Base-by-base conservation (phyloP, 2,797 vertebrate genomes). In the Oreochromis grahami region DNA sequence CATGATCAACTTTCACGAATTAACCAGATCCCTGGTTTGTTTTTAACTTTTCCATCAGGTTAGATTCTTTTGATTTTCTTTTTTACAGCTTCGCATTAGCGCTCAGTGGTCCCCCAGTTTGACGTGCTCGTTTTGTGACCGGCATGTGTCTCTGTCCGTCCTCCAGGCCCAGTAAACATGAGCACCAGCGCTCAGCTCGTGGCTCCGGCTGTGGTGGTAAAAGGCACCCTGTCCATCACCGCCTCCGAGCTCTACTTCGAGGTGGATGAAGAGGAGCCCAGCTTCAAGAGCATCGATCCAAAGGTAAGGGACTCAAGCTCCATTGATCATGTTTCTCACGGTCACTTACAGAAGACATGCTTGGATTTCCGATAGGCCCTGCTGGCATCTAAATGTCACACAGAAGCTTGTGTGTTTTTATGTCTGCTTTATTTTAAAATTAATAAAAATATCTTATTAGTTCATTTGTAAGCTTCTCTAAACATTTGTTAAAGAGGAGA, bases 171-270 rank as follows among this genome's bases (percentile, higher is more conserved):
- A 1, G 97, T 99, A 82, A 98, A 96, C 95, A 86, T 99, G 86
- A 98, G 98, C 95, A 97, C 98, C 60, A 93, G 96, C n/a, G 98
- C 97, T 34, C 98, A 99, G 95, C 97, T 99, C 85, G 97, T 99
- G 92, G 97, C 98, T 90, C 98, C 98, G 78, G 98, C 98, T 1
- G 94, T 92, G 24, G 97, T 98, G 81, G 95, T 98, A 91, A 98
- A 93, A 94, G 99, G 99, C 79, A 99, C 97, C 63, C 96, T 99
- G 94, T 99, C 98, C 90, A 95, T 99, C 96, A 99, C 98, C 85
- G 94, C 97, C 90, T 98, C 97, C 50, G 99, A 99, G 95, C 97
- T 99, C 88, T 99, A 97, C 97, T 99, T 99, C 91, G 98, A 99
- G 95, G 98, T 99, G 94, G 98, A 99, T 87, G 99, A 99, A 93